A percentile compares a stretch with the other conserved stretches of the same genome.
These are phyloP conservation scores for Agapetus fuscipes DNA, from an alignment of 2,888 invertebrate species.

Conservation along the genomic window DNA sequence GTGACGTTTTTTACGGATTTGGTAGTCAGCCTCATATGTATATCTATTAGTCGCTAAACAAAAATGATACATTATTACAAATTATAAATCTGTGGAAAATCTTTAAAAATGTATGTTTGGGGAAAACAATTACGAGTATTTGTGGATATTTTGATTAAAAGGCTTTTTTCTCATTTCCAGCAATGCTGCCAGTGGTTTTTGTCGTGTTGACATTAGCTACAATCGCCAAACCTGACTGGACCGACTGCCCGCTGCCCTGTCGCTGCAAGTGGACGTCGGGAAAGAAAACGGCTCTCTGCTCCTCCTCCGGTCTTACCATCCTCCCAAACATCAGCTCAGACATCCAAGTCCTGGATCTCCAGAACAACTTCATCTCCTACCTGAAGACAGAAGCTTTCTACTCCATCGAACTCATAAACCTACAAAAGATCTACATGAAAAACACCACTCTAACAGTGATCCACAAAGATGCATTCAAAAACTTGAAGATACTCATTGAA, in stretches of 20 bases:
- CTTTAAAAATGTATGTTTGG: no score
- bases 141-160: no score
- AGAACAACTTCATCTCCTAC: slow-evolving; percentile 67
- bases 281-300: slow-evolving; percentile 82
- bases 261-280: slow-evolving; percentile 89
- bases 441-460: slow-evolving; percentile 66
- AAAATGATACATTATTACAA: no score
- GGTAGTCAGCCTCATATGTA: no score
- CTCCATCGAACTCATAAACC: slow-evolving; percentile 66
- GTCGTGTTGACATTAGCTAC: slow-evolving; percentile 27
- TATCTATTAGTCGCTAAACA: no score
- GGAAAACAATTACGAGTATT: no score
- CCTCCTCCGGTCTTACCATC: slow-evolving; percentile 67
- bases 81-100: no score
- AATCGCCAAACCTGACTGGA: slow-evolving; percentile 67
- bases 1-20: no score
- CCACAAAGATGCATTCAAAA: slow-evolving; percentile 76
- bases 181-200: slow-evolving; percentile 19
- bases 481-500: slow-evolving; percentile 76
- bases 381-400: slow-evolving; percentile 73
- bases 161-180: no score
- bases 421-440: slow-evolving; percentile 73
- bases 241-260: slow-evolving; percentile 78
- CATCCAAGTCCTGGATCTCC: slow-evolving; percentile 66
- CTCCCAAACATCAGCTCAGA: slow-evolving; percentile 55